phyloP scores from a whole-genome alignment of 2,797 vertebrate genomes.

The Phataginus tricuspis region DNA sequence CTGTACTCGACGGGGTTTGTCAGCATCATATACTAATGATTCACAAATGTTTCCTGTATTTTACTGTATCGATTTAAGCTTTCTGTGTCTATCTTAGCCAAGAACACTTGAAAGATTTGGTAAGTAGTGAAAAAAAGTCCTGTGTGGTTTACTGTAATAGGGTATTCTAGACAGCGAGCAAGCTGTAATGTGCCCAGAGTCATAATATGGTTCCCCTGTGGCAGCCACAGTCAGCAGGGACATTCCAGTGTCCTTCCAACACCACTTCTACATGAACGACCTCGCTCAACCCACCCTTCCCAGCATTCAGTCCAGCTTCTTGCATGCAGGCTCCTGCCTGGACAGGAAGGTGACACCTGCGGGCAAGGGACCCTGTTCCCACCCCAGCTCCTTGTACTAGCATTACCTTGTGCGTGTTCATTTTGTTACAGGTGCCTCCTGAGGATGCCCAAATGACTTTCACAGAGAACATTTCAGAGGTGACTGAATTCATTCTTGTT shows the following conservation, averaged over 20 bases:
- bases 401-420: neutral
- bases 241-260: neutral
- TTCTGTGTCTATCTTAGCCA: neutral
- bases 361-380: neutral
- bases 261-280: neutral
- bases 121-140: neutral
- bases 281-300: rapidly evolving
- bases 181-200: neutral
- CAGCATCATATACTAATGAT: neutral
- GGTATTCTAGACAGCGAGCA: neutral
- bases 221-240: neutral
- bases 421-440: neutral
- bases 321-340: neutral
- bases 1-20: neutral
- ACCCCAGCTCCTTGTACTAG: too few species aligned
- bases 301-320: neutral
- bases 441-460: neutral
- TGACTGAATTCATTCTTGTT: conserved; percentile 58
- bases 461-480: conserved; percentile 66
- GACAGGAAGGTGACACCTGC: neutral
- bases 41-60: neutral
- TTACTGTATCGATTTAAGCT: neutral
- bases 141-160: neutral
- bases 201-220: rapidly evolving
- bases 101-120: neutral